Evolutionary conservation across 2,888 invertebrate species (phyloP).

Genomic region (Idaea aversata): DNA sequence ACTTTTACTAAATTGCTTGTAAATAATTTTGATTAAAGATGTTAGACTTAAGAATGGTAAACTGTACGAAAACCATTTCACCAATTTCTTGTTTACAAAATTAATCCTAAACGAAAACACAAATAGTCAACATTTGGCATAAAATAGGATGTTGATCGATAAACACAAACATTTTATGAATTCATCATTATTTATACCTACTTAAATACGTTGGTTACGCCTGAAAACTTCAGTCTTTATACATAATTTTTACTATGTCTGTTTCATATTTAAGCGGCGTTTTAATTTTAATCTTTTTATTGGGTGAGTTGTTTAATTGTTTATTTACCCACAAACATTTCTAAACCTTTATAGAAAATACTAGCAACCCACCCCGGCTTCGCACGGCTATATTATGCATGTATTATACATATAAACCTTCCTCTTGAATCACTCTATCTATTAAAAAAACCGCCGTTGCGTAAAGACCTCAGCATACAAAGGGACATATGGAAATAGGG

Average conservation of each 20-base stretch:
- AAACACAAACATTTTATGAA: background rate
- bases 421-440: too few species aligned
- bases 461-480: too few species aligned
- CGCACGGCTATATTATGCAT: too few species aligned
- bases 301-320: conserved; percentile 6
- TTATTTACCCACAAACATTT: background rate
- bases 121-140: background rate
- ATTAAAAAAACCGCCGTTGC: too few species aligned
- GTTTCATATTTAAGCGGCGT: conserved; percentile 2
- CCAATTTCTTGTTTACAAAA: background rate
- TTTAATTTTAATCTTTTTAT: conserved; percentile 7
- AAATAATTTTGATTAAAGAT: too few species aligned
- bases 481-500: too few species aligned
- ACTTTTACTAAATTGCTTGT: too few species aligned
- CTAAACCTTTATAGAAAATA: background rate
- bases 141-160: background rate
- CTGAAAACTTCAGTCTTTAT: background rate
- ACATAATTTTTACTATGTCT: background rate
- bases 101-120: background rate
- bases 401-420: too few species aligned
- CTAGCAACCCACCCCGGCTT: too few species aligned
- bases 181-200: background rate
- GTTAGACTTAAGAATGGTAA: background rate
- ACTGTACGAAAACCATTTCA: background rate
- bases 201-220: background rate